These are phyloP conservation scores for Hipparchia semele DNA, from an alignment of 2,888 invertebrate genomes.

Conservation along the genomic window DNA sequence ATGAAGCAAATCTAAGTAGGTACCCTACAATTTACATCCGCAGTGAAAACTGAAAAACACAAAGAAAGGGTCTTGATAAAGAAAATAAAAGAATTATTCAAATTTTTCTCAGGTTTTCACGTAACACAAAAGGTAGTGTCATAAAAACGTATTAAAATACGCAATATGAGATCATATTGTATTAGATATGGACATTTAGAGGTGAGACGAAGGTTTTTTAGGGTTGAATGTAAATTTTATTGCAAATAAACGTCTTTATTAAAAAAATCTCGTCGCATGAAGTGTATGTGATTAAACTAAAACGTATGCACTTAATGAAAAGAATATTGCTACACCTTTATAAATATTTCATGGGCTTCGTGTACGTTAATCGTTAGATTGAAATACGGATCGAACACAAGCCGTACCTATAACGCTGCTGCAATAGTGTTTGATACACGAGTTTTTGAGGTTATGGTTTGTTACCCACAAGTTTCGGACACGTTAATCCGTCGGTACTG, in stretches of 20 bases:
- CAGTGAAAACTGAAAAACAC: too few relatives aligned
- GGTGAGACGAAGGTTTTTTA: neutral
- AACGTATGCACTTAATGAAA: neutral
- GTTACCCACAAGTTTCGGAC: too few relatives aligned
- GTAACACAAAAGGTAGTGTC: neutral
- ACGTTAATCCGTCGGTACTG: too few relatives aligned
- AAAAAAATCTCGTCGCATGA: neutral
- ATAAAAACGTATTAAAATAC: neutral
- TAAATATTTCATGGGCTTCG: too few relatives aligned
- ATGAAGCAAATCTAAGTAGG: neutral
- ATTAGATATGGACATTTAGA: neutral
- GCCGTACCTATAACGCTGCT: too few relatives aligned
- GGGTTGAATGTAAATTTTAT: slow-evolving; percentile 1
- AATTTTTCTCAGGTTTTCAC: neutral
- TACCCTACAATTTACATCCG: neutral
- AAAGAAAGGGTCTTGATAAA: neutral
- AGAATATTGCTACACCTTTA: neutral
- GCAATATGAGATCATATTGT: neutral
- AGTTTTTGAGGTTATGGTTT: too few relatives aligned
- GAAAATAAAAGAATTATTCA: neutral
- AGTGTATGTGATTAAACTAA: neutral
- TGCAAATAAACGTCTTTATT: slow-evolving; percentile 11
- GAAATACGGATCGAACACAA: too few relatives aligned
- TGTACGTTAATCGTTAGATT: too few relatives aligned
- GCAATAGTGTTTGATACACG: too few relatives aligned